A percentile compares a stretch with the other conserved stretches of the same genome.
Conservation (phyloP, 2,888 invertebrate species). For the Rhagophthalmus giganteus region DNA sequence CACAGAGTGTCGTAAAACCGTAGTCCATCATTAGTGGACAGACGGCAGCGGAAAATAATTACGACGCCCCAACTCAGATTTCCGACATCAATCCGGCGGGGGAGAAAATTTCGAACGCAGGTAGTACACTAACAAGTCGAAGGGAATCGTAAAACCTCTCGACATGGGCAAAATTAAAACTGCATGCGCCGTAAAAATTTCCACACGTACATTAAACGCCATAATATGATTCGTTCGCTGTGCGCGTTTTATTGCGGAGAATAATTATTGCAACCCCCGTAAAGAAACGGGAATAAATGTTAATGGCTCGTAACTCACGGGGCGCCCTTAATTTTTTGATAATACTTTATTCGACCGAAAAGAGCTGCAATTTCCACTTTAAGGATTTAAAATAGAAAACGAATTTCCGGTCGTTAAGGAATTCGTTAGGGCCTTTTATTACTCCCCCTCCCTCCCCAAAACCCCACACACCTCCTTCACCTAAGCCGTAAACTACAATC, state of each 20-base stretch:
- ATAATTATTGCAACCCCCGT: slow-evolving; percentile 35
- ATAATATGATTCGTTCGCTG: slow-evolving; percentile 18
- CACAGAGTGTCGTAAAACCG: slow-evolving; percentile 22
- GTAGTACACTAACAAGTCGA: neutral
- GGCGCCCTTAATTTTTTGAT: slow-evolving; percentile 16
- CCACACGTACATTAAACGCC: slow-evolving; percentile 25
- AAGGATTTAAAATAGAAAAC: neutral
- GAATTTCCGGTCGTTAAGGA: neutral
- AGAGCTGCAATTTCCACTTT: neutral
- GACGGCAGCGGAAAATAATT: slow-evolving; percentile 27
- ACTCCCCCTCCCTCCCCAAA: no score
- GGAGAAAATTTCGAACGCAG: no score
- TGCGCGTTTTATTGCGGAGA: slow-evolving; percentile 17
- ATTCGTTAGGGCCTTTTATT: no score
- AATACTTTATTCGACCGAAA: slow-evolving; percentile 9
- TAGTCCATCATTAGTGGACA: slow-evolving; percentile 27
- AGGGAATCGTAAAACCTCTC: slow-evolving; percentile 7
- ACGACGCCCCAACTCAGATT: slow-evolving; percentile 10
- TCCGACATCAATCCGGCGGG: no score
- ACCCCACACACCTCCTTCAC: no score
- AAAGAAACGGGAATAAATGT: slow-evolving; percentile 15
- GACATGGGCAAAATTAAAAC: slow-evolving; percentile 25
- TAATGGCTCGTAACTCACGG: slow-evolving; percentile 17
- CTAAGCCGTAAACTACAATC: no score
- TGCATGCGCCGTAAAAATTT: slow-evolving; percentile 31